Percentiles rank a stretch among this genome's conserved stretches.
Conservation (phyloP, 2,888 invertebrate genomes). For the Drosophila crucigera region DNA sequence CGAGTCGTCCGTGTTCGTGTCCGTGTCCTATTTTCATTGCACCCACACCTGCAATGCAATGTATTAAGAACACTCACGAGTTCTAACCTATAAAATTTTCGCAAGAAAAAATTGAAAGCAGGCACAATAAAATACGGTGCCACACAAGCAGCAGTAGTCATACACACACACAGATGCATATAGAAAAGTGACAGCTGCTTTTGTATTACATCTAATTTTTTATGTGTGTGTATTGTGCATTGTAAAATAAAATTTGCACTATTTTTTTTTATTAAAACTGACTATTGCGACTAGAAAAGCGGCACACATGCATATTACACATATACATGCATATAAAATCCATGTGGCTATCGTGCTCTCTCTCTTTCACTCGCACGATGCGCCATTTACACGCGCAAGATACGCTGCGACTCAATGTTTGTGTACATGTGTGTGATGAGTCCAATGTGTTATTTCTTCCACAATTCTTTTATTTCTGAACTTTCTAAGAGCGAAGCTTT, state of each 20-base stretch:
- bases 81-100: slow-evolving; percentile 60
- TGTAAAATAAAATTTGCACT: slow-evolving; percentile 26
- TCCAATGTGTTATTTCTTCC: slow-evolving; percentile 6
- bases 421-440: slow-evolving; percentile 16
- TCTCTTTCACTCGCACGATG: slow-evolving; percentile 54
- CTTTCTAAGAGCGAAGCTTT: slow-evolving; percentile 19
- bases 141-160: slow-evolving; percentile 54
- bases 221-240: slow-evolving; percentile 15
- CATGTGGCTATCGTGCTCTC: slow-evolving; percentile 64
- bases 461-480: slow-evolving; percentile 25
- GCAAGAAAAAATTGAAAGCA: slow-evolving; percentile 42
- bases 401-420: slow-evolving; percentile 23
- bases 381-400: slow-evolving; percentile 48
- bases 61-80: slow-evolving; percentile 49
- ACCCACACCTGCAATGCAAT: slow-evolving; percentile 27
- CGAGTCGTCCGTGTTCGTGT: slow-evolving; percentile 22
- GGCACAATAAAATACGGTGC: slow-evolving; percentile 38
- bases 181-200: slow-evolving; percentile 37
- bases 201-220: slow-evolving; percentile 45
- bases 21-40: slow-evolving; percentile 29
- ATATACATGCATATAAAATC: slow-evolving; percentile 44
- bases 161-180: slow-evolving; percentile 15
- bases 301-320: slow-evolving; percentile 32
- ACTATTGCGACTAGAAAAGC: slow-evolving; percentile 39
- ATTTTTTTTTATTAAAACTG: slow-evolving; percentile 33